Evolutionary conservation across 2,113 vertebrate genomes (phyloP).

Genomic region (Gallinago paraguaiae): DNA sequence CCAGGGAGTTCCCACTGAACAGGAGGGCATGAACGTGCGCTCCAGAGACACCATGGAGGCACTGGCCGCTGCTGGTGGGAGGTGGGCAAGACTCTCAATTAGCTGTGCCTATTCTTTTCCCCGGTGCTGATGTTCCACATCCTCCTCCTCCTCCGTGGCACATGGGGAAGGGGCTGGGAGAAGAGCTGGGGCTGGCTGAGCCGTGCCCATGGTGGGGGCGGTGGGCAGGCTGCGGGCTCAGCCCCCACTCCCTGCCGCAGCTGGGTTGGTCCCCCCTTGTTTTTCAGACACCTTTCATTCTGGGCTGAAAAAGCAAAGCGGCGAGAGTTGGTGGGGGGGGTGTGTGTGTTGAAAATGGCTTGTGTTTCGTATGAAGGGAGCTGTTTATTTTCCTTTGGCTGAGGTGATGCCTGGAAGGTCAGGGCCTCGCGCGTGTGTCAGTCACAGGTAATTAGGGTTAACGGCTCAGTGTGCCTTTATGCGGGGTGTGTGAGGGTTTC

Average conservation of each 20-base stretch:
- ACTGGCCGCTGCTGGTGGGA: neutral
- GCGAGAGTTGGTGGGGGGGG: neutral
- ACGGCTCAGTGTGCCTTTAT: slow-evolving; percentile 74
- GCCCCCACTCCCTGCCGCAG: neutral
- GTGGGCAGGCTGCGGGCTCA: neutral
- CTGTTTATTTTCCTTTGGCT: slow-evolving; percentile 76
- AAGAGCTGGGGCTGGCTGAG: neutral
- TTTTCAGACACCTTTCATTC: neutral
- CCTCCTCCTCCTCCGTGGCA: neutral
- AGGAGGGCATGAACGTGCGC: rapidly evolving
- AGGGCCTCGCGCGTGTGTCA: slow-evolving; percentile 70
- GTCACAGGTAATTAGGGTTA: slow-evolving; percentile 80
- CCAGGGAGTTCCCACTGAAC: neutral
- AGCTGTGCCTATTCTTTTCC: rapidly evolving
- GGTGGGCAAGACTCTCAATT: neutral
- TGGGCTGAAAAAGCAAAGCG: neutral
- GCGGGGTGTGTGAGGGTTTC: slow-evolving; percentile 75
- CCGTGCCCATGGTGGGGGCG: rapidly evolving
- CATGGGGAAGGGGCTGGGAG: rapidly evolving
- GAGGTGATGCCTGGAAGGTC: slow-evolving; percentile 72
- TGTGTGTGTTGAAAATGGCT: neutral
- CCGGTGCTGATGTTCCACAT: rapidly evolving
- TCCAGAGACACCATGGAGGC: neutral
- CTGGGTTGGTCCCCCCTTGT: neutral
- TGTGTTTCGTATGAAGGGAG: slow-evolving; percentile 59